Percentiles rank a stretch among this genome's conserved stretches.
phyloP scores from a whole-genome alignment of 2,113 vertebrate species.

The Anhinga rufa region DNA sequence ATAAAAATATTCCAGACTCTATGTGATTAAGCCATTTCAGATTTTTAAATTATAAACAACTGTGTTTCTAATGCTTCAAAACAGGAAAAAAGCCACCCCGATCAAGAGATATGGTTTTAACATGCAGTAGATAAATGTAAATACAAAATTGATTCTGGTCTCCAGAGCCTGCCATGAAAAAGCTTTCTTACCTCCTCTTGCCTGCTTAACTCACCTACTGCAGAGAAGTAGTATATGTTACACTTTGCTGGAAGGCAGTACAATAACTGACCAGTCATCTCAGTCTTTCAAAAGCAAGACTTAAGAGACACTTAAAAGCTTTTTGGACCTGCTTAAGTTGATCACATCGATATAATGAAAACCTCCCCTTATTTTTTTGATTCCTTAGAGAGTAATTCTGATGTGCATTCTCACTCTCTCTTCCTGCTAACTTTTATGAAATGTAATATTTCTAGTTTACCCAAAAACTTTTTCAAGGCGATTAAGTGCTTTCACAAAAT shows the following conservation, averaged over 20 bases:
- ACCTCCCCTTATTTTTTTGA: neutral
- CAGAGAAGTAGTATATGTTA: neutral
- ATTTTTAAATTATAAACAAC: neutral
- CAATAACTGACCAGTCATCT: neutral
- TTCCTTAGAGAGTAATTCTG: neutral
- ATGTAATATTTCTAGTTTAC: neutral
- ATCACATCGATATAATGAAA: neutral
- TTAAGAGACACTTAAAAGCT: neutral
- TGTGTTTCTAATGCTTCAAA: neutral
- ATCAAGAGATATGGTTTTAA: neutral
- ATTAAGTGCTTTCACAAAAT: neutral
- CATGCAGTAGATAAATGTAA: neutral
- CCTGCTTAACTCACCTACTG: neutral
- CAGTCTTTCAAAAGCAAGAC: neutral
- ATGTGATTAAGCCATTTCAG: neutral
- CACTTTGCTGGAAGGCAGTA: neutral
- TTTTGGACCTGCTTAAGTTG: neutral
- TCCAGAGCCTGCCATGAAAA: neutral
- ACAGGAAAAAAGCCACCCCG: rapidly evolving
- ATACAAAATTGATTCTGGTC: neutral
- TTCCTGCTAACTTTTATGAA: neutral
- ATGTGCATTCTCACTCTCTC: neutral
- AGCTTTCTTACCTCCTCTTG: neutral
- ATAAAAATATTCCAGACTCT: neutral
- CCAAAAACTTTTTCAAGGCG: neutral